Evolutionary conservation across 64 coral and sea anemone species (phyloP), one percentile per base, ranked within the genome.

Genomic region (Actinia equina): DNA sequence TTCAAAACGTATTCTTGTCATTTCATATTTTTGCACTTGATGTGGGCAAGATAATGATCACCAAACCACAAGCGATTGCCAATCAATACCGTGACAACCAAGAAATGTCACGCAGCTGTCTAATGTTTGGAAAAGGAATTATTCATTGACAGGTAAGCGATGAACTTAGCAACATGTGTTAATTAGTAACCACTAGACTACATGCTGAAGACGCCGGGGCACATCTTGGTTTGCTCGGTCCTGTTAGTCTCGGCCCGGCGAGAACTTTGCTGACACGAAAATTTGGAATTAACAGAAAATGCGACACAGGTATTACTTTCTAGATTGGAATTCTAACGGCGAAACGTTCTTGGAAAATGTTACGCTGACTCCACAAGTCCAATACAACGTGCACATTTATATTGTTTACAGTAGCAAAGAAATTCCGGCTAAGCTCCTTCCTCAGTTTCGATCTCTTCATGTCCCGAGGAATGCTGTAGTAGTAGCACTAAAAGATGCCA

Each of bases 321-420:
- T 97, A 1, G 94, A 97, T 26, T 97, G 94, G 94, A 91, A 97
- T 43, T 88, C 88, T 12, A 93, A 88, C 46, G 94, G 94, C 26
- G 79, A 86, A 58, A 44, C 22, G 26, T 97, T 88, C 52, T 88
- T 97, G 46, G 79, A 97, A 42, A 84, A 90, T 27, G 53, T 97
- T 42, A 83, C 88, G 0, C 44, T 97, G 57, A 86, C 94, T 62
- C 67, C 91, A 43, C 91, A 97, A 82, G 70, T 93, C 41, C 82
- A 88, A 67, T 82, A 54, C 20, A 92, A 85, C 44, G 52, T 97
- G 83, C 94, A 93, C 19, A 88, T 97, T 27, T 97, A 93, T 23
- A 79, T 90, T 49, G 86, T 93, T 46, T 91, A 97, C 71, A 86
- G 63, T 67, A 88, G 85, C 82, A 93, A 80, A 87, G 94, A 97